phyloP scores from a whole-genome alignment of 1,140 invertebrate species.

The Halyomorpha halys region DNA sequence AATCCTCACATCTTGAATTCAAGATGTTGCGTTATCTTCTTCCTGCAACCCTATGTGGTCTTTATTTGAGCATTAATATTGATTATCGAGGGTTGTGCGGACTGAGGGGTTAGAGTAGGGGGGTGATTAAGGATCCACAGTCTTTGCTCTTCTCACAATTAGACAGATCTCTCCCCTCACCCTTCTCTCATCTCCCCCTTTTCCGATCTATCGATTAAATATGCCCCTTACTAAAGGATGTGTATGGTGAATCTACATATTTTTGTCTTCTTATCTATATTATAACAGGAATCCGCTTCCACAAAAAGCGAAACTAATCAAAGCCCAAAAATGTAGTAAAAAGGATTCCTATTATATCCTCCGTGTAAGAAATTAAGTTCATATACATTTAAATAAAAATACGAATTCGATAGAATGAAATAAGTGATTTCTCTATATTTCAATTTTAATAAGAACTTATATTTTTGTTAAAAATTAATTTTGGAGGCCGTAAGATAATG shows the following conservation, averaged over 20 bases:
- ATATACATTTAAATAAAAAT: no score
- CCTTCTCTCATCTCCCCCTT: slow-evolving; percentile 18
- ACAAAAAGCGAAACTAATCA: no score
- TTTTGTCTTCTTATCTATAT: background rate
- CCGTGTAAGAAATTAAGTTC: no score
- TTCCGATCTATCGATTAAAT: slow-evolving; percentile 23
- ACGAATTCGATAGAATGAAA: no score
- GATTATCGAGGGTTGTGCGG: slow-evolving; percentile 30
- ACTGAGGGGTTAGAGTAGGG: slow-evolving; percentile 31
- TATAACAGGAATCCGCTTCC: no score
- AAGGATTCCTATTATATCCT: no score
- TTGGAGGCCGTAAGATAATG: no score
- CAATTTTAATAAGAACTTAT: no score
- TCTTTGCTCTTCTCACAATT: slow-evolving; percentile 22
- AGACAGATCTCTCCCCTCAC: slow-evolving; percentile 19
- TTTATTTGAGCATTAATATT: slow-evolving; percentile 28
- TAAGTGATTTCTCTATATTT: no score
- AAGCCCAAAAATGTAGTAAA: no score
- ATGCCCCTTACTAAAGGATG: slow-evolving; percentile 10
- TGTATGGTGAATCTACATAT: slow-evolving; percentile 11
- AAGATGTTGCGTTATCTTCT: background rate
- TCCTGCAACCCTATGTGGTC: slow-evolving; percentile 9
- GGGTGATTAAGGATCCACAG: slow-evolving; percentile 23
- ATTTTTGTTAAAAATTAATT: no score
- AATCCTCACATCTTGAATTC: no score